Base-by-base conservation (phyloP, 2,797 vertebrate species). In the Champsocephalus esox region DNA sequence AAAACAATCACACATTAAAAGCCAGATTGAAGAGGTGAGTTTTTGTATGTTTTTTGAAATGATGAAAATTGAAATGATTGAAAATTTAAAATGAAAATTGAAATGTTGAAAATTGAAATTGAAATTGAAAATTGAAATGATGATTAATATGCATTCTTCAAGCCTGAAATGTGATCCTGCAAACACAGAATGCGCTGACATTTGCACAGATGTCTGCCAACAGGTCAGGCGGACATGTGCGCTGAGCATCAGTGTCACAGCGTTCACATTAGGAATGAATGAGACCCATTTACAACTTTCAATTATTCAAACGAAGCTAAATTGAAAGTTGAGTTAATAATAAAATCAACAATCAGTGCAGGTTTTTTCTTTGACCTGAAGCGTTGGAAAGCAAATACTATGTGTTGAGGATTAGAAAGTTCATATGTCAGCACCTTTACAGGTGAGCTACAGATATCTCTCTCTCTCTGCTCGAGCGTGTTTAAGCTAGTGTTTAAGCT, bases 391-490 rank as follows among this genome's bases (percentile, higher is more conserved):
- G 2, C 9, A 73, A 72, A 41, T 32, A n/a, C 5, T 11, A 2
- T 0, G 16, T 41, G 49, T 52, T 16, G 38, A 4, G 43, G 21
- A 32, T 11, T 5, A 69, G 50, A 52, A 49, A 10, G 12, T n/a
- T 14, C 64, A 50, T 24, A 16, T 12, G 16, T 46, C 32, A 49
- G 41, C 32, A 46, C 32, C 9, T 60, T 54, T 11, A 51, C 48
- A 67, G 3, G 13, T 32, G 58, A 70, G 24, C 16, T 43, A 46
- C 51, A 70, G 17, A 62, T 8, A 46, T 49, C 21, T 74, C 73
- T 77, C 59, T 66, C 54, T 64, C 41, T 72, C 44, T 48, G 61
- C 63, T 52, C 57, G 43, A 62, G 77, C 87, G 77, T 78, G 87
- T 88, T 85, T 43, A 45, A 80, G 67, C 81, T 44, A 85, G 74